Base-by-base conservation (phyloP, 2,113 vertebrate species). In the Arothron firmamentum region DNA sequence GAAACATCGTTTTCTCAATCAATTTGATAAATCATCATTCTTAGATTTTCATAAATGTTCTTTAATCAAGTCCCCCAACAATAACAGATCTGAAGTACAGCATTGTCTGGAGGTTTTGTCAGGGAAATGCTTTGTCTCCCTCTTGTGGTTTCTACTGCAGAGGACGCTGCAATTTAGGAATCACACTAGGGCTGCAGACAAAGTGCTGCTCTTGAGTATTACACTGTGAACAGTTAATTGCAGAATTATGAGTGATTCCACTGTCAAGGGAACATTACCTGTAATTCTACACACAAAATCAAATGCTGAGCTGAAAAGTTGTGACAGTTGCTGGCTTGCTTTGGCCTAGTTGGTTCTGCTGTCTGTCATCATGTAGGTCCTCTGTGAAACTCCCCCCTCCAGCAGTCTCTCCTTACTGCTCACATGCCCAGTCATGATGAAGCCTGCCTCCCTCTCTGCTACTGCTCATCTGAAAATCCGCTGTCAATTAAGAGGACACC, bases 81-180 rank as follows among this genome's bases (percentile, higher is more conserved):
- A 45, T 15, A 45, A 47, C 16, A n/a, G 45, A 43, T 42, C 59
- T 18, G 45, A 65, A 15, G 7, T 54, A 42, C 10, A 19, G 13
- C 12, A 10, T 7, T 28, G 18, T 21, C 21, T 45, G 13, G 18
- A 34, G n/a, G 50, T 3, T 1, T 20, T 49, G 25, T 5, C 52
- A 21, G 16, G n/a, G 59, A 77, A 75, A 72, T 47, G 48, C 77
- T 84, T 58, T 78, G 80, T 89, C 87, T 82, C 90, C 88, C 88
- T 81, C 90, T 89, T 14, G 74, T 88, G 89, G 83, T 65, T 54
- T 18, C 10, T 6, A 9, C 28, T 4, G 18, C 9, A 11, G 45
- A 31, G 3, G 41, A 47, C 52, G 18, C 19, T 9, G 20, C 49
- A 21, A 45, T 50, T 57, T 14, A 31, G 34, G 3, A 17, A 16